Evolutionary conservation across 2,113 vertebrate genomes (phyloP).

Genomic region (Dipodomys spectabilis): DNA sequence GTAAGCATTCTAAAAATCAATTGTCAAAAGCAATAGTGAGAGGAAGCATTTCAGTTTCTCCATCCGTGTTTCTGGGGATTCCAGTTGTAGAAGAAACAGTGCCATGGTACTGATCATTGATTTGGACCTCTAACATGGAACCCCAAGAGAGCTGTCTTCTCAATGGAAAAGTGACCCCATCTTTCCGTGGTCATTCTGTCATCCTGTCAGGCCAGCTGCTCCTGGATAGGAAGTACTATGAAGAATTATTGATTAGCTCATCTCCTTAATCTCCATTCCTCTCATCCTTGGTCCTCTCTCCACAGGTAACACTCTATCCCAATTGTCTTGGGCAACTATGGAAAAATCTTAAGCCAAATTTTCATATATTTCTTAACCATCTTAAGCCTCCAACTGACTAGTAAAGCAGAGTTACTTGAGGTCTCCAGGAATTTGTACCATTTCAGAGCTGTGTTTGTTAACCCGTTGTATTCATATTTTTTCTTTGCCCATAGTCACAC

Average conservation of each 20-base stretch:
- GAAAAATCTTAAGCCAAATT: not conserved
- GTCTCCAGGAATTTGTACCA: not conserved
- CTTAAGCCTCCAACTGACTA: not conserved
- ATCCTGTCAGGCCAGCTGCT: not conserved
- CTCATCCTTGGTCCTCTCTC: not conserved
- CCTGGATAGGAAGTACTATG: not conserved
- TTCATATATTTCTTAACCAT: not conserved
- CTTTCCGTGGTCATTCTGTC: not conserved
- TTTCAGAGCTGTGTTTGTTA: not conserved
- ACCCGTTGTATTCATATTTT: not conserved
- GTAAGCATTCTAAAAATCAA: not conserved
- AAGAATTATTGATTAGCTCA: not conserved
- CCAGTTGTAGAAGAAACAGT: not conserved
- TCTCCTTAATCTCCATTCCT: not conserved
- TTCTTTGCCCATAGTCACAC: not conserved
- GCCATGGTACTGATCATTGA: not conserved
- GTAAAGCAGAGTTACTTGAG: not conserved
- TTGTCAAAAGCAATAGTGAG: not conserved
- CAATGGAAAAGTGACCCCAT: not conserved
- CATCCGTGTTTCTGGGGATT: not conserved
- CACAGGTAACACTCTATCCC: no score
- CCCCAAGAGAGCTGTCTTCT: not conserved
- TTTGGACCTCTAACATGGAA: not conserved
- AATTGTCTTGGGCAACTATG: not conserved
- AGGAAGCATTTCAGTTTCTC: not conserved